Conservation (phyloP, 30 jellyfish, hydroid and myxozoan genomes). For the Sanderia malayensis region DNA sequence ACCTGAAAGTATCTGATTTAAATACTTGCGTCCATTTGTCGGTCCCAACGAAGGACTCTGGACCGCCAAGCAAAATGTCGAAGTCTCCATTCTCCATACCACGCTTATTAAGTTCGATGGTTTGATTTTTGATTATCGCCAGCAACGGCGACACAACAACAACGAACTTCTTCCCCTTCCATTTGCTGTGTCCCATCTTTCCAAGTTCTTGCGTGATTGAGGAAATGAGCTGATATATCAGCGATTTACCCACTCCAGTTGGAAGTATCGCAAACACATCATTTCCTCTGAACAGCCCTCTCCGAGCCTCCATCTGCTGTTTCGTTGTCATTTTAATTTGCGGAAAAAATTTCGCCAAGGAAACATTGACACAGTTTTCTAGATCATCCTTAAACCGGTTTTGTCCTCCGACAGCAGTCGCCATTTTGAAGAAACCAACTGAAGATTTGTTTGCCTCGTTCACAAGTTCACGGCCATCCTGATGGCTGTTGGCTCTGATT, state of each 20-base stretch:
- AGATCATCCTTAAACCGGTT: too few species aligned
- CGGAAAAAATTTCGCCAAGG: too few species aligned
- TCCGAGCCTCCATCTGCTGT: neutral
- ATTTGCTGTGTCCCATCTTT: neutral
- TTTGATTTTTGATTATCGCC: constrained; percentile 9
- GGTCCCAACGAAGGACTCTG: constrained; percentile 14
- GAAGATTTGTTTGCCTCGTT: too few species aligned
- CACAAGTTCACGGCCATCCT: too few species aligned
- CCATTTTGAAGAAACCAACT: too few species aligned
- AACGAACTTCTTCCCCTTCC: constrained; percentile 1
- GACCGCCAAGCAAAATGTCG: constrained; percentile 18
- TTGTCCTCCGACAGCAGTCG: too few species aligned
- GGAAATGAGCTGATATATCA: neutral
- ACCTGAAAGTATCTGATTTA: neutral
- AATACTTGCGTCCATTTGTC: constrained; percentile 17
- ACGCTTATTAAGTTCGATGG: constrained; percentile 16
- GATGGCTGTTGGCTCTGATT: too few species aligned
- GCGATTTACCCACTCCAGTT: neutral
- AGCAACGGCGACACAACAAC: constrained; percentile 7
- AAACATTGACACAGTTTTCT: too few species aligned
- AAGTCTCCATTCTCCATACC: constrained; percentile 33
- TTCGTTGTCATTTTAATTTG: too few species aligned
- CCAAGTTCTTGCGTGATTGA: neutral
- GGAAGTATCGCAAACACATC: neutral
- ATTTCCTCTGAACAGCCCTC: neutral